Percentiles rank a stretch among this genome's conserved stretches.
phyloP scores from a whole-genome alignment of 2,113 vertebrate genomes.

The Hippocampus abdominalis region DNA sequence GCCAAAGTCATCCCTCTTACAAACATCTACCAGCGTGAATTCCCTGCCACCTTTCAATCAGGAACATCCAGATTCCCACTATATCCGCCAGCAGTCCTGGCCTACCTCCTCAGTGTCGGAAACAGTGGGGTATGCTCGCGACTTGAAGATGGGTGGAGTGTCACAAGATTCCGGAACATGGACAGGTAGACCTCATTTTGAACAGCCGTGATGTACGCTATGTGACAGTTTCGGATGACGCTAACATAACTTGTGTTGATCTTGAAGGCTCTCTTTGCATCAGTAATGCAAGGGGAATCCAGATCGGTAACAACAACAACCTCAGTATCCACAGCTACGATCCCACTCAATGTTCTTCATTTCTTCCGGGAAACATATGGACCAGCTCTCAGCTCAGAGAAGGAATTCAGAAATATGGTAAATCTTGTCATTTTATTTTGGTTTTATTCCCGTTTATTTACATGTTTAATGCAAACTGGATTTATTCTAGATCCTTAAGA shows the following conservation, averaged over 20 bases:
- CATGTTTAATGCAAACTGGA: not conserved
- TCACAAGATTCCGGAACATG: constrained; percentile 52
- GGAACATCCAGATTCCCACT: constrained; percentile 30
- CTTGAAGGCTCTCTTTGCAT: constrained; percentile 55
- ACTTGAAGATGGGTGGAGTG: constrained; percentile 17
- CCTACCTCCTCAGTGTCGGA: constrained; percentile 53
- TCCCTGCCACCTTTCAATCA: constrained; percentile 36
- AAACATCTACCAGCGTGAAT: constrained; percentile 36
- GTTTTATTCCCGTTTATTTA: not conserved
- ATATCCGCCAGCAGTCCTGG: constrained; percentile 53
- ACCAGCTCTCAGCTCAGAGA: constrained; percentile 45
- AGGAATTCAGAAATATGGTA: constrained; percentile 67
- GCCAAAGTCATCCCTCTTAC: not conserved
- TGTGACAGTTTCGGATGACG: too few relatives aligned
- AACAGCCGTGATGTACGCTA: not conserved
- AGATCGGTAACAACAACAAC: constrained; percentile 73
- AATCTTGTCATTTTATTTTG: not conserved
- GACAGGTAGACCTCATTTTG: not conserved
- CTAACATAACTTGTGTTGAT: not conserved
- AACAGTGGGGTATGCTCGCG: constrained; percentile 22
- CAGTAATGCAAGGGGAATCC: constrained; percentile 66
- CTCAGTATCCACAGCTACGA: constrained; percentile 55
- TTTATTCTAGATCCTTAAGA: not conserved
- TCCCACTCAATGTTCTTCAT: not conserved
- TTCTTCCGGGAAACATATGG: constrained; percentile 9